phyloP scores from a whole-genome alignment of 2,113 vertebrate genomes.

The Callionymus lyra region DNA sequence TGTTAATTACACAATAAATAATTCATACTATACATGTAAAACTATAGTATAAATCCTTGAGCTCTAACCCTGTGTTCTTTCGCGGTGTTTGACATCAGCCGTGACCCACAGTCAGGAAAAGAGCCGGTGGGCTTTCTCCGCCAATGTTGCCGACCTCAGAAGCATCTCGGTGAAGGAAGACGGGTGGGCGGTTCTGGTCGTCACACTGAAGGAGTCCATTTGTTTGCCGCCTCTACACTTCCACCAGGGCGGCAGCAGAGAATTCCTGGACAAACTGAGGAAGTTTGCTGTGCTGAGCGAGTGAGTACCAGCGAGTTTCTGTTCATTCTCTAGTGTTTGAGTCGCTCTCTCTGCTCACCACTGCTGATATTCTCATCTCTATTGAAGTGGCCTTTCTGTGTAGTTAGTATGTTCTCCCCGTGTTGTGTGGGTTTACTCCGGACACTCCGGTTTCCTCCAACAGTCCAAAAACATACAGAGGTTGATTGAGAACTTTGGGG shows the following conservation, averaged over 20 bases:
- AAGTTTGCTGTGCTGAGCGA: conserved; percentile 78
- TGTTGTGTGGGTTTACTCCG: too few relatives aligned
- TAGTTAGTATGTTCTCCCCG: too few relatives aligned
- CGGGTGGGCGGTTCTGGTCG: conserved; percentile 83
- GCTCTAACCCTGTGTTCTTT: not conserved
- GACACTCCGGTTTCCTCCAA: too few relatives aligned
- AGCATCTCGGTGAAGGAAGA: conserved; percentile 82
- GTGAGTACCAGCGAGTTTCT: conserved; percentile 68
- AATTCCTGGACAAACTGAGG: conserved; percentile 80
- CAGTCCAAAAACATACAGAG: too few relatives aligned
- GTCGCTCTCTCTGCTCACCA: not conserved
- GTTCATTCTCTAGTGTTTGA: too few relatives aligned
- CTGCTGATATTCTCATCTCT: not conserved
- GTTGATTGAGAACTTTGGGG: too few relatives aligned
- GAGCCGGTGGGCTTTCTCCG: conserved; percentile 83
- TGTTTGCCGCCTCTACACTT: conserved; percentile 84
- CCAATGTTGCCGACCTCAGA: conserved; percentile 80
- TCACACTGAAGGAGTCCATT: conserved; percentile 78
- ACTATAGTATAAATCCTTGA: too few relatives aligned
- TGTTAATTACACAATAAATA: too few relatives aligned
- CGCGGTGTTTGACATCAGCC: conserved; percentile 28
- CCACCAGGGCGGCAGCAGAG: conserved; percentile 83
- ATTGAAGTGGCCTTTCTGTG: not conserved
- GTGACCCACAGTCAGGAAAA: conserved; percentile 53
- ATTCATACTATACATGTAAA: too few relatives aligned